Evolutionary conservation across 2,888 invertebrate species (phyloP), one percentile per base, ranked within the genome.

Genomic region (Adela reaumurella): DNA sequence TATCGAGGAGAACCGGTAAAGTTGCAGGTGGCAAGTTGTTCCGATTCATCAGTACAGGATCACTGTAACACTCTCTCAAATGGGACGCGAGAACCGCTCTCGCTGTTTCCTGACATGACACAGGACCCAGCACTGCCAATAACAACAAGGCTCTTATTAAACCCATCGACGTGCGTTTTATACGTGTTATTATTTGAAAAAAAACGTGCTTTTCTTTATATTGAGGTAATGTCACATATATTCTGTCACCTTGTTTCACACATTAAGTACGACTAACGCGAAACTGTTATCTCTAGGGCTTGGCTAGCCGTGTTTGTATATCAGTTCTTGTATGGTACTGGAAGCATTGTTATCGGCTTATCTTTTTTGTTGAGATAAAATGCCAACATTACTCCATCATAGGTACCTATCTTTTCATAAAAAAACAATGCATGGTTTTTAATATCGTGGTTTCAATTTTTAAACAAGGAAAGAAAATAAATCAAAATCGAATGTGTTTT

Each of bases 11-110:
- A 3, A 83, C 77, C 43, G 81, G 77, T 46, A 87, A 77, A 11
- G 81, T 84, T 55, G 83, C 73, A 1, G 88, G 88, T 41, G 86
- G 66, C 52, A 83, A 73, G 52, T 81, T 81, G 50, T 85, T 81
- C 49, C 81, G 76, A 45, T 81, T 71, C 56, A 80, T 66, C 28
- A 83, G 70, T 20, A 70, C 72, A 6, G 76, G 72, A 46, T 81
- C 79, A 52, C 82, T 81, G 59, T 88, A 89, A 60, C 88, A 89
- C 54, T 85, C 83, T 46, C 73, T 54, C 18, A 56, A 45, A 48
- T 48, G 52, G 1, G 51, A 43, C 5, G 54, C 50, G 14, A 56
- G 20, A 41, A 10, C 28, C 19, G 55, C 52, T 42, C 50, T 54
- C 1, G 52, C 53, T 19, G 50, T 49, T n/a, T 35, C 50, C 47